A percentile compares a stretch with the other conserved stretches of the same genome.
These are phyloP conservation scores for Drosophila aldrichi DNA, from an alignment of 2,888 invertebrate genomes.

Conservation along the genomic window DNA sequence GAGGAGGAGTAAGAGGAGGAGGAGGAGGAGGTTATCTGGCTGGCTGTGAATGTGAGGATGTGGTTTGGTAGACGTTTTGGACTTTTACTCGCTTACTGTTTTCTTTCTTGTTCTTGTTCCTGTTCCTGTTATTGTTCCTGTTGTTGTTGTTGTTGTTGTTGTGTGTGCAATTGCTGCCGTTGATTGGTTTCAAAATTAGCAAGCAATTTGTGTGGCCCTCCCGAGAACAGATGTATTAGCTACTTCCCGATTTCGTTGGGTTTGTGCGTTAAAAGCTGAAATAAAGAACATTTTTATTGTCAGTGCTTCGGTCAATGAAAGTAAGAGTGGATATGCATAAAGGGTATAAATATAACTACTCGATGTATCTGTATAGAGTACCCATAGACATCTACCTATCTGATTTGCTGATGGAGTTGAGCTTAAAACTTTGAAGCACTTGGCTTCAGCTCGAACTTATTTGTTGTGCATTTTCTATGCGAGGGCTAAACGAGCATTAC, in stretches of 20 bases:
- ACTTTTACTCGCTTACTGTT: constrained; percentile 25
- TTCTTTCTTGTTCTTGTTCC: constrained; percentile 8
- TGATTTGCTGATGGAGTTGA: background rate
- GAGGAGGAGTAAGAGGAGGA: background rate
- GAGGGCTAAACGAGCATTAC: background rate
- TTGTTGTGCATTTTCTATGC: background rate
- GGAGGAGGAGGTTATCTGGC: too few relatives aligned
- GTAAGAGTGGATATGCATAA: background rate
- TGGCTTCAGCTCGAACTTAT: background rate
- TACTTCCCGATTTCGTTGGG: background rate
- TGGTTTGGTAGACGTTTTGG: constrained; percentile 3
- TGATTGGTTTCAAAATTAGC: constrained; percentile 53
- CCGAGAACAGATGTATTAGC: constrained; percentile 32
- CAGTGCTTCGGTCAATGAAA: background rate
- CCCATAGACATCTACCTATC: background rate
- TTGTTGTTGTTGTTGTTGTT: background rate
- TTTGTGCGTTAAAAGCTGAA: background rate
- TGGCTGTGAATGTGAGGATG: background rate
- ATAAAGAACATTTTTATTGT: background rate
- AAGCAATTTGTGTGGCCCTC: constrained; percentile 46
- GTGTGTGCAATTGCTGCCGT: constrained; percentile 30
- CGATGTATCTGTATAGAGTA: too few relatives aligned
- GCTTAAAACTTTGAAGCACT: background rate
- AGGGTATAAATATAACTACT: too few relatives aligned
- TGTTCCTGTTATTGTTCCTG: too few relatives aligned